A percentile compares a stretch with the other conserved stretches of the same genome.
Conservation (phyloP, 1,140 invertebrate genomes). For the Riptortus pedestris region DNA sequence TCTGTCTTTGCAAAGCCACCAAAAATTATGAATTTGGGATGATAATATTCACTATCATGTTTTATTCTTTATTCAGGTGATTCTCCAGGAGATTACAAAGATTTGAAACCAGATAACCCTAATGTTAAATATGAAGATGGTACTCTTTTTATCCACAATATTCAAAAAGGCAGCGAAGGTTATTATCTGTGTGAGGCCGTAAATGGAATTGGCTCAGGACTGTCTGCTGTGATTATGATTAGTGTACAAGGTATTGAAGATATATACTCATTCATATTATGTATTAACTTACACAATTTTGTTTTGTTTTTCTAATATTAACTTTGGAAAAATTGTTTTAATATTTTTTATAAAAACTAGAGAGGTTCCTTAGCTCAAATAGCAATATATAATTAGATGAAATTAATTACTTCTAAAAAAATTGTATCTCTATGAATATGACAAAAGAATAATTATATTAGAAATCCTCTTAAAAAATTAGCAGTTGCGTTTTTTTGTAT, state of each 20-base stretch:
- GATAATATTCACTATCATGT: no score
- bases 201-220: slow-evolving; percentile 87
- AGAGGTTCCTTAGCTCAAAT: no score
- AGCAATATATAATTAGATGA: no score
- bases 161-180: slow-evolving; percentile 84
- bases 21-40: no score
- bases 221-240: slow-evolving; percentile 84
- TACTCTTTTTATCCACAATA: slow-evolving; percentile 74
- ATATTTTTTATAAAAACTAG: no score
- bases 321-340: not conserved
- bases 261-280: no score
- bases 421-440: no score
- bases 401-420: no score
- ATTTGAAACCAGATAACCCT: slow-evolving; percentile 77
- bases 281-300: slow-evolving; percentile 21
- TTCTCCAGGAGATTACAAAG: slow-evolving; percentile 82
- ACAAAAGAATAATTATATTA: no score
- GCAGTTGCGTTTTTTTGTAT: no score
- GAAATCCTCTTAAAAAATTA: no score
- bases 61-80: slow-evolving; percentile 54
- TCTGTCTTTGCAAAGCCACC: no score
- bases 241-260: slow-evolving; percentile 84
- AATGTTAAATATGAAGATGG: slow-evolving; percentile 85
- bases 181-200: slow-evolving; percentile 92
- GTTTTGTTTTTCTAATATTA: not conserved